Percentiles rank a stretch among this genome's conserved stretches.
These are phyloP conservation scores for Triops cancriformis DNA, from an alignment of 1,140 invertebrate species.

Conservation along the genomic window DNA sequence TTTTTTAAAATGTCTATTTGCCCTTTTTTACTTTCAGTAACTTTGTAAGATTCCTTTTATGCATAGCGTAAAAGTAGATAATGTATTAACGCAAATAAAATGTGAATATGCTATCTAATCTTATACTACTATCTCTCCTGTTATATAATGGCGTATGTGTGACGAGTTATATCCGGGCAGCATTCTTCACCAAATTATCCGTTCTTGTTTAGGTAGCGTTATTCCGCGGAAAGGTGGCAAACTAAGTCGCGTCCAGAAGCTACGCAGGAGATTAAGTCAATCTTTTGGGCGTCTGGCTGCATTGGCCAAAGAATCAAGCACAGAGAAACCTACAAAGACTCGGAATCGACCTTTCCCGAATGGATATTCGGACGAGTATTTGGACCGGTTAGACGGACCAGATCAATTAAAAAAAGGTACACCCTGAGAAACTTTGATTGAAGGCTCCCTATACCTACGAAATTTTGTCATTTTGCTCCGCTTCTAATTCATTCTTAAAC, in stretches of 20 bases:
- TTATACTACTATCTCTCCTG: too few species aligned
- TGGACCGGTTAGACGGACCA: constrained; percentile 23
- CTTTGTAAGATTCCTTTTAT: too few species aligned
- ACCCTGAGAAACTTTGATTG: neutral
- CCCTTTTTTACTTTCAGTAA: too few species aligned
- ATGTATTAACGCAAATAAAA: too few species aligned
- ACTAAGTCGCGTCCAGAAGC: constrained; percentile 17
- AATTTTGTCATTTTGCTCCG: neutral
- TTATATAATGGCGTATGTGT: too few species aligned
- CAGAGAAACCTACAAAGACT: neutral
- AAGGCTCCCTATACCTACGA: too few species aligned
- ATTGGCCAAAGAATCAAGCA: neutral
- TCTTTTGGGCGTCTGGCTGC: constrained; percentile 24
- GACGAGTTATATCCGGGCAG: too few species aligned
- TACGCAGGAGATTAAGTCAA: constrained; percentile 21
- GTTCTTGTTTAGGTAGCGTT: constrained; percentile 5
- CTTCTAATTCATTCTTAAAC: constrained; percentile 16
- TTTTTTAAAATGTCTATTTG: too few species aligned
- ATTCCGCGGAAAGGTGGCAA: constrained; percentile 14
- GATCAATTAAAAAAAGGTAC: constrained; percentile 3
- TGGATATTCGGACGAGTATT: constrained; percentile 25
- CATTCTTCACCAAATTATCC: neutral
- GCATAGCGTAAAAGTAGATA: too few species aligned
- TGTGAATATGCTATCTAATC: too few species aligned
- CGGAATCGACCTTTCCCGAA: neutral